Evolutionary conservation across 2,113 vertebrate species (phyloP), one percentile per base, ranked within the genome.

Genomic region (Etia nguti): DNA sequence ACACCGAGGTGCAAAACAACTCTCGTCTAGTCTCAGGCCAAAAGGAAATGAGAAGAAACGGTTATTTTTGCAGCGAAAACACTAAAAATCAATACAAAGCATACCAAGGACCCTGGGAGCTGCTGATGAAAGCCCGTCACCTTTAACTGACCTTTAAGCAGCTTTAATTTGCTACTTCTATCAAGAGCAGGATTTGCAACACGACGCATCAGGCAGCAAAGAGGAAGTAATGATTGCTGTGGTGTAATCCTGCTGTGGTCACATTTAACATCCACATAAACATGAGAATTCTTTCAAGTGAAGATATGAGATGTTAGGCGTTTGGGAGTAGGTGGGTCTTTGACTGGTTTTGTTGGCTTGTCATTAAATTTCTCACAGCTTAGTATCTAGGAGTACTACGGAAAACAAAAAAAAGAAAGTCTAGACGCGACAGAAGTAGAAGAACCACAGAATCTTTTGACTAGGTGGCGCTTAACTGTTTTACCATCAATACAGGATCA

Each of bases 401-500:
- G 18, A 0, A 62, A 62, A 62, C 20, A 38, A 26, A 16, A 83
- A 65, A 59, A 85, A 84, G 82, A 57, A 46, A 65, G 31, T 41
- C 56, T 8, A 26, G 52, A 83, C 24, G 54, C 75, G 46, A 65
- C 8, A 60, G 57, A 46, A 22, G 82, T 22, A 75, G 55, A 38
- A 26, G 79, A 86, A 91, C 54, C 36, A 73, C 31, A 6, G 38
- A 73, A 85, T 88, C 80, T 77, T 86, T 85, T 90, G 86, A 85
- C 79, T 89, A 83, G 84, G 90, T 90, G 87, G 62, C 79, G 46
- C 86, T 92, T 88, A 84, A 90, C 86, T 93, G 93, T 93, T 93
- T 88, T 82, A 82, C 86, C 93, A 94, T 95, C 91, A 95, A 95
- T 94, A 94, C 57, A 82, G 92, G 89, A 95, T 95, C 89, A 94